A percentile compares a stretch with the other conserved stretches of the same genome.
phyloP scores from a whole-genome alignment of 2,888 invertebrate species.

The Synergus umbraculus region DNA sequence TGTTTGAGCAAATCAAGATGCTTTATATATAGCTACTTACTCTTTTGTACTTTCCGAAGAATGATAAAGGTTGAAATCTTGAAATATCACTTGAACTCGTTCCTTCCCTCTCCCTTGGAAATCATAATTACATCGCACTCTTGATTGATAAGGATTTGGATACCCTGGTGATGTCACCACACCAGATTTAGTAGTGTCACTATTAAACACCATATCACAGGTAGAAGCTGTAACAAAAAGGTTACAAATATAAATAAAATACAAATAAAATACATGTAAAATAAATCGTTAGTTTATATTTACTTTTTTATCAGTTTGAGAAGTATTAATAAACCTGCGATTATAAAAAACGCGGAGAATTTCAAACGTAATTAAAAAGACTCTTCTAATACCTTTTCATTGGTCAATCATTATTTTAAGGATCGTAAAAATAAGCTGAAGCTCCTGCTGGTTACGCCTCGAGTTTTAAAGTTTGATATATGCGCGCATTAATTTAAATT shows the following conservation, averaged over 20 bases:
- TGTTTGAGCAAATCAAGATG: background rate
- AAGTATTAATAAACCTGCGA: background rate
- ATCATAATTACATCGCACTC: conserved; percentile 92
- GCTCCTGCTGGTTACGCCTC: background rate
- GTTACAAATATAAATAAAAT: too few relatives aligned
- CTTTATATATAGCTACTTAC: conserved; percentile 78
- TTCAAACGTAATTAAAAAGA: background rate
- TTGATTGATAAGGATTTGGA: conserved; percentile 88
- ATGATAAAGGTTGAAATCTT: conserved; percentile 89
- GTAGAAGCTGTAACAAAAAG: conserved; percentile 84
- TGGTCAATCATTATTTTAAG: background rate
- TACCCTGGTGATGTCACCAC: conserved; percentile 91
- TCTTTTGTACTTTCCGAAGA: conserved; percentile 81
- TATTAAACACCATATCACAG: conserved; percentile 88
- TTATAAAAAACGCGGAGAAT: background rate
- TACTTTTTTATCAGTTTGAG: background rate
- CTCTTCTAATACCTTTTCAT: background rate
- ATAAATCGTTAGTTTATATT: background rate
- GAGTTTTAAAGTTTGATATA: background rate
- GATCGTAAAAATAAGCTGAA: background rate
- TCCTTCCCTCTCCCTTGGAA: conserved; percentile 93
- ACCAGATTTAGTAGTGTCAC: conserved; percentile 89
- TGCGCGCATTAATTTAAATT: background rate
- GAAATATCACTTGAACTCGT: conserved; percentile 90
- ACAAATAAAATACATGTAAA: background rate